Evolutionary conservation across 2,797 vertebrate species (phyloP).

Genomic region (Acanthurus tractus): DNA sequence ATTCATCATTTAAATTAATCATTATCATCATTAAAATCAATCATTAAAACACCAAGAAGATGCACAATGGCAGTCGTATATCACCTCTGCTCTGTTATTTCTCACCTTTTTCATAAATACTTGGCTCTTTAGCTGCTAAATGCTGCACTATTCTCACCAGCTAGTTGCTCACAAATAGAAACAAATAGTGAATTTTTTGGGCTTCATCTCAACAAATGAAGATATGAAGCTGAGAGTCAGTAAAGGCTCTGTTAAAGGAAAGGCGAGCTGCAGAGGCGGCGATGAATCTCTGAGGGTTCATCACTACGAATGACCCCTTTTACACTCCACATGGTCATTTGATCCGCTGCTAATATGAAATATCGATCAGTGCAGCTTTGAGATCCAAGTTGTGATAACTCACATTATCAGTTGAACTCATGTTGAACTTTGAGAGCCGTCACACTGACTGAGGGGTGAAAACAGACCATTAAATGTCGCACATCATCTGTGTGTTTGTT

Average conservation of each 20-base stretch:
- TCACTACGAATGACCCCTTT: background rate
- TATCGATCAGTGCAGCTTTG: conserved; percentile 9
- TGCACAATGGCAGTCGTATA: too few relatives aligned
- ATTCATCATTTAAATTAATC: background rate
- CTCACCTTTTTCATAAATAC: background rate
- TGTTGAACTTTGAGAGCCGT: conserved; percentile 7
- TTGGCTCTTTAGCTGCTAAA: background rate
- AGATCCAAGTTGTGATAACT: background rate
- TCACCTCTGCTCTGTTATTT: background rate
- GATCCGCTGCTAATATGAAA: background rate
- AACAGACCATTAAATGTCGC: background rate
- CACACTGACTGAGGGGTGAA: background rate
- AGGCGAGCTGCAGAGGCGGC: too few relatives aligned
- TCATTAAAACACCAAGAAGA: too few relatives aligned
- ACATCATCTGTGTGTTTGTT: background rate
- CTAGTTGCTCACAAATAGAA: background rate
- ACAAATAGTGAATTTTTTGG: background rate
- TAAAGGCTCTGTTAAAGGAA: background rate
- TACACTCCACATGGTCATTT: background rate
- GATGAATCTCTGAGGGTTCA: conserved; percentile 11
- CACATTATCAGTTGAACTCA: conserved; percentile 2
- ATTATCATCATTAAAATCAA: too few relatives aligned
- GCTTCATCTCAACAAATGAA: background rate
- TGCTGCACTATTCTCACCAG: background rate
- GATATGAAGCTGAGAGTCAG: background rate